These are phyloP conservation scores for Drosophila testacea DNA, from an alignment of 2,888 invertebrate genomes.

Conservation along the genomic window DNA sequence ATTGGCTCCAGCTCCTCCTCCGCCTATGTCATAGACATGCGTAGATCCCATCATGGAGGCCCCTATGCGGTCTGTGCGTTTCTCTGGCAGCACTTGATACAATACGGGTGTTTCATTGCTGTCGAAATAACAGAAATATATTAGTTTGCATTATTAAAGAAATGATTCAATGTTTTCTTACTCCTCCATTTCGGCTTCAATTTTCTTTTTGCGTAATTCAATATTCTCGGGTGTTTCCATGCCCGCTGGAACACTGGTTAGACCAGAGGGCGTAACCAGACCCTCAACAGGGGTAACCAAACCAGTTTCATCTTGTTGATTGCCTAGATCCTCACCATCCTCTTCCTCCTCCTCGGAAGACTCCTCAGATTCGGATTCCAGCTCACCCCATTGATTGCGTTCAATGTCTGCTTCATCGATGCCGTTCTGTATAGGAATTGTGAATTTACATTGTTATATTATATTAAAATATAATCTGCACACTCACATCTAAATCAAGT, in stretches of 20 bases:
- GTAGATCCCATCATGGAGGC: constrained; percentile 99
- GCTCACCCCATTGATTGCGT: constrained; percentile 97
- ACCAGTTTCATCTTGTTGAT: constrained; percentile 90
- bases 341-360: constrained; percentile 89
- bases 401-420: constrained; percentile 95
- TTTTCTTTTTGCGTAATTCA: constrained; percentile 98
- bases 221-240: constrained; percentile 99
- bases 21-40: constrained; percentile 97
- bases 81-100: constrained; percentile 98
- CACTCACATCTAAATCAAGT: constrained; percentile 89
- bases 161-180: constrained; percentile 80
- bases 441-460: neutral
- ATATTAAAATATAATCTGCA: neutral
- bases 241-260: constrained; percentile 95
- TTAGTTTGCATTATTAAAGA: neutral
- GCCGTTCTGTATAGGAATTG: constrained; percentile 85
- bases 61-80: constrained; percentile 94
- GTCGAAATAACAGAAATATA: constrained; percentile 35
- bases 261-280: constrained; percentile 96
- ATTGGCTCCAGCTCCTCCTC: constrained; percentile 87
- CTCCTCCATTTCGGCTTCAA: constrained; percentile 98
- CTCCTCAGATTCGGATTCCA: constrained; percentile 93
- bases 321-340: constrained; percentile 87
- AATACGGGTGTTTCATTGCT: constrained; percentile 97
- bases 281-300: constrained; percentile 97